Evolutionary conservation across 2,888 invertebrate genomes (phyloP), one percentile per base, ranked within the genome.

Genomic region (Steinernema scapterisci): DNA sequence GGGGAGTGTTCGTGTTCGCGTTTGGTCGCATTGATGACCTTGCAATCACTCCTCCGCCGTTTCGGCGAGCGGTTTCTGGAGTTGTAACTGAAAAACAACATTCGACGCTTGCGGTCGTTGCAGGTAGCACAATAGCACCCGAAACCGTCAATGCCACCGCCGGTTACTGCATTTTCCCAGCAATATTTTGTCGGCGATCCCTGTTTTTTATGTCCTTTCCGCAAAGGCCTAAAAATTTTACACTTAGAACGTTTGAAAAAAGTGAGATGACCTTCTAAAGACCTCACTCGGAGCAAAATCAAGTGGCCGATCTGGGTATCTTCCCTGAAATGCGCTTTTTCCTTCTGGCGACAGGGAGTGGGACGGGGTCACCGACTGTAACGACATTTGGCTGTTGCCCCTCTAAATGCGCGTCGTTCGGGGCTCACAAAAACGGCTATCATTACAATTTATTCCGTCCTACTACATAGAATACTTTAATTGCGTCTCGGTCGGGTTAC

Each of bases 31-130:
- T 63, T 31, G 25, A 31, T 63, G 63, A 63, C 63, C 63, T 63
- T 63, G 63, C 63, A 25, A 25, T 16, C 16, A 16, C 27, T 25
- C 63, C 31, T 63, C 31, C 23, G 21, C 25, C 27, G 63, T 27
- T 25, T 27, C 23, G 63, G 63, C 63, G 63, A 27, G 63, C 25
- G 63, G 27, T 63, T 63, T 63, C 27, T 48, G 23, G 27, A 31
- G 27, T 63, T 63, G 63, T 63, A 63, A 63, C 63, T 63, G 63
- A 63, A 63, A 63, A 63, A 63, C 63, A 63, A 63, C 63, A 63
- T 31, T 54, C 21, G 21, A 16, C 63, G 63, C 38, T 25, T 31
- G 63, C 63, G 63, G 63, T 63, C 31, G 63, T 31, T 63, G 27
- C 27, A 63, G 63, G 16, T 7, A 25, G 6, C 63, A 63, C 25